Base-by-base conservation (phyloP, 2,888 invertebrate genomes). In the Desoria tigrina region DNA sequence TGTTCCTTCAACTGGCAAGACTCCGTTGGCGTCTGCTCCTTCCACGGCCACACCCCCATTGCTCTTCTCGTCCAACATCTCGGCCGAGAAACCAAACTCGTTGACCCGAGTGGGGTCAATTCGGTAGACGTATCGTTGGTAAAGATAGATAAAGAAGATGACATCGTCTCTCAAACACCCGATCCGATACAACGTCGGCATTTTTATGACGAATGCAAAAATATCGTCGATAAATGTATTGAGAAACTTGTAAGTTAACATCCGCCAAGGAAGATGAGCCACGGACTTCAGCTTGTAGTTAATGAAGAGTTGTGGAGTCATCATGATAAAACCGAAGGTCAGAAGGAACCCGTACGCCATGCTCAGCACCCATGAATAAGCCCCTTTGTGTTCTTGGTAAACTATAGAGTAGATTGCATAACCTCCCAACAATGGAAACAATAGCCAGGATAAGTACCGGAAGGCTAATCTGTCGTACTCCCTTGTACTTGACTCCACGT, bases 221-320 rank as follows among this genome's bases (percentile, higher is more conserved):
- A 99, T 94, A 81, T 99, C 99, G 83, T 99, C 99, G 78, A 99
- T 98, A 81, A 99, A 99, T 24, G 99, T 99, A 81, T 99, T 99
- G 65, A 99, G 86, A 81, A 97, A 97, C 84, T 99, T 99, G 81
- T 99, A 99, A 11, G 97, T 96, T 87, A 99, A 88, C 98, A 99
- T 99, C 68, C 99, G 86, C 99, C 99, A 99, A 3, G 99, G 99
- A 77, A 99, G 84, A 83, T 99, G 99, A 11, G 99, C 99, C 1
- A 99, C 98, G 21, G 97, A 98, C 80, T 99, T 97, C 77, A 99
- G 81, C 82, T 99, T 99, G 83, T 99, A 99, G 83, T 99, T 99
- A 77, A 99, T 99, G 80, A 99, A 99, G 69, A 99, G 83, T 81
- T 99, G 99, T 6, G 99, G 99, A n/a, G 98, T 99, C 98, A 99